Conservation (phyloP, 2,888 invertebrate genomes). For the Lasioglossum vierecki region DNA sequence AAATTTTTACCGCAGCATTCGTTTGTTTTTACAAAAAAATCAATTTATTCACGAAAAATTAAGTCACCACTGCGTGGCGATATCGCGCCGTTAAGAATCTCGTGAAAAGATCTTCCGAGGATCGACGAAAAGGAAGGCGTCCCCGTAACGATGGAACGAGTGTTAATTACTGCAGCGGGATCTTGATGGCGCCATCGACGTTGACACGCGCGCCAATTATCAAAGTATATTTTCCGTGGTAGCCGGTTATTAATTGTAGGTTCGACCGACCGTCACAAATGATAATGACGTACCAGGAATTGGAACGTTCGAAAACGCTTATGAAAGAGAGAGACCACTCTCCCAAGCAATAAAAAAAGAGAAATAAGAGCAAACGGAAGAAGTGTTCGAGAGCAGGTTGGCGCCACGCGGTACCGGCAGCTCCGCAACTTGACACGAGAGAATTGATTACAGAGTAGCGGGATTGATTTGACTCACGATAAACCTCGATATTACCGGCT, state of each 20-base stretch:
- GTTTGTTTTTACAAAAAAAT: too few species aligned
- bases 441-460: conserved; percentile 55
- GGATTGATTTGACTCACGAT: conserved; percentile 52
- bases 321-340: not conserved
- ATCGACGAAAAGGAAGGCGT: conserved; percentile 2
- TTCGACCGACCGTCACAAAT: conserved; percentile 35
- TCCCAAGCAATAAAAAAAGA: not conserved
- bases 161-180: conserved; percentile 43
- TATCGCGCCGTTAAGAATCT: not conserved
- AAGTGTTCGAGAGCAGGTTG: conserved; percentile 42
- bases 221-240: conserved; percentile 42
- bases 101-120: not conserved
- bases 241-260: conserved; percentile 53
- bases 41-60: too few species aligned
- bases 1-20: too few species aligned
- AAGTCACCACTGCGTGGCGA: not conserved
- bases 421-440: conserved; percentile 45
- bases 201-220: conserved; percentile 60
- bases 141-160: conserved; percentile 39
- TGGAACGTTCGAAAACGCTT: conserved; percentile 25
- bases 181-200: conserved; percentile 45
- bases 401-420: conserved; percentile 55
- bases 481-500: conserved; percentile 41
- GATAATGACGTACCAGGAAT: conserved; percentile 46
- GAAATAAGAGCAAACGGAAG: conserved; percentile 1